Base-by-base conservation (phyloP, 2,113 vertebrate genomes). In the Capreolus pygargus region DNA sequence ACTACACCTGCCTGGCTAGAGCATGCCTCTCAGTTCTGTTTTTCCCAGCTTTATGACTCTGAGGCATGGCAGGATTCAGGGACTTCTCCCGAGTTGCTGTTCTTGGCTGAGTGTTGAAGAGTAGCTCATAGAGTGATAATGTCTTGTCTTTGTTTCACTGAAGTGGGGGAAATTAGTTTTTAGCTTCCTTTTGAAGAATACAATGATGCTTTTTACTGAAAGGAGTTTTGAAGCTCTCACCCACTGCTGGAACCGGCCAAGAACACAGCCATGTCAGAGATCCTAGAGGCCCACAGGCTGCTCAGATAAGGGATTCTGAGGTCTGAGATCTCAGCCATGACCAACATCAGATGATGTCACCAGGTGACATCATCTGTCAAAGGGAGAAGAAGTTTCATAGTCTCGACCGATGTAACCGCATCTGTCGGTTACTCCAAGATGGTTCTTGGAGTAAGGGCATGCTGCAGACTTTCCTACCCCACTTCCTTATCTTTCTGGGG, bases 391-490 rank as follows among this genome's bases (percentile, higher is more conserved):
- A 25, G 1, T n/a, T 13, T 12, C 6, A 9, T 19, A 25, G 64
- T 67, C 79, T 67, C 39, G 6, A 5, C 25, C 19, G 14, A 6
- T 28, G 21, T 15, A 30, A 11, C 5, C 1, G 6, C 0, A 1
- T n/a, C 19, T 15, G 1, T 79, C 5, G 4, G 54, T 39, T 39
- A 39, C 39, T 39, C 39, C 39, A 9, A 45, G 50, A 16, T 36
- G 25, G 47, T 39, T 81, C 57, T 91, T 23, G 6, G 19, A 54
- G 50, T n/a, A 39, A 87, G 8, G 27, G 13, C 5, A 6, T 1
- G 7, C 2, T 8, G 2, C 23, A 55, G 28, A 47, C 0, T 16
- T 52, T 45, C 15, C 14, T 27, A 13, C 14, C 23, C n/a, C 0
- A 3, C 19, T 14, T 23, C 30, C 64, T 81, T 58, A 33, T 61